These are phyloP conservation scores for Sycophila sp. DNA, from an alignment of 1,140 invertebrate species.

Conservation along the genomic window DNA sequence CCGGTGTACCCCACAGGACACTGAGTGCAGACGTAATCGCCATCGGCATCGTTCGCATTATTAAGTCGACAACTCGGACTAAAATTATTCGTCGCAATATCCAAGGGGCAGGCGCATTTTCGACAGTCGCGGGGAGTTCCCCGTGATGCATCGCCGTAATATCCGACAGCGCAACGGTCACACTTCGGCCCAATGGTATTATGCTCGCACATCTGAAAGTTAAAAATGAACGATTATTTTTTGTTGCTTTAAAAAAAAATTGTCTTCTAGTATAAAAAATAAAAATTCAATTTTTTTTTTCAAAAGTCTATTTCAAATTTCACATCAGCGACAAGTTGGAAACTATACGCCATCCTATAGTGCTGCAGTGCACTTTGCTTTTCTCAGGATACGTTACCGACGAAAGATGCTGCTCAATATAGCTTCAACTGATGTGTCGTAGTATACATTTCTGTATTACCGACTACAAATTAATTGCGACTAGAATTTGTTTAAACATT, in stretches of 20 bases:
- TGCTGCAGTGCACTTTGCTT: no score
- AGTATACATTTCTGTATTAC: no score
- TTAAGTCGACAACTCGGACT: slow-evolving; percentile 85
- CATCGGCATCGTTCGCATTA: slow-evolving; percentile 65
- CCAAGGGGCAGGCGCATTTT: slow-evolving; percentile 87
- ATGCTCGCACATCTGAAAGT: slow-evolving; percentile 72
- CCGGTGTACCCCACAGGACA: slow-evolving; percentile 93
- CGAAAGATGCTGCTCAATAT: no score
- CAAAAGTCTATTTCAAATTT: no score
- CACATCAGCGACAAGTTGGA: no score
- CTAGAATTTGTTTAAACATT: no score
- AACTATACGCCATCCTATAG: no score
- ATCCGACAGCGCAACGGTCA: slow-evolving; percentile 87
- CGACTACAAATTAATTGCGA: no score
- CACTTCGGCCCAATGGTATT: slow-evolving; percentile 81
- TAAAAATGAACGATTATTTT: background rate
- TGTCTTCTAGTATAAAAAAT: background rate
- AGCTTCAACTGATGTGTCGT: no score
- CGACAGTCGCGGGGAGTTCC: slow-evolving; percentile 83
- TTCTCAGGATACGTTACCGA: background rate
- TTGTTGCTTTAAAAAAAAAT: no score
- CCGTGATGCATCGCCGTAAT: slow-evolving; percentile 87
- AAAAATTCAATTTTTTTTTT: background rate
- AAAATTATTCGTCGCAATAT: slow-evolving; percentile 82
- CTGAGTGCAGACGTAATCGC: slow-evolving; percentile 85